Percentiles rank a stretch among this genome's conserved stretches.
These are phyloP conservation scores for Etheostoma nigrum DNA, from an alignment of 2,797 vertebrate genomes.

Conservation along the genomic window DNA sequence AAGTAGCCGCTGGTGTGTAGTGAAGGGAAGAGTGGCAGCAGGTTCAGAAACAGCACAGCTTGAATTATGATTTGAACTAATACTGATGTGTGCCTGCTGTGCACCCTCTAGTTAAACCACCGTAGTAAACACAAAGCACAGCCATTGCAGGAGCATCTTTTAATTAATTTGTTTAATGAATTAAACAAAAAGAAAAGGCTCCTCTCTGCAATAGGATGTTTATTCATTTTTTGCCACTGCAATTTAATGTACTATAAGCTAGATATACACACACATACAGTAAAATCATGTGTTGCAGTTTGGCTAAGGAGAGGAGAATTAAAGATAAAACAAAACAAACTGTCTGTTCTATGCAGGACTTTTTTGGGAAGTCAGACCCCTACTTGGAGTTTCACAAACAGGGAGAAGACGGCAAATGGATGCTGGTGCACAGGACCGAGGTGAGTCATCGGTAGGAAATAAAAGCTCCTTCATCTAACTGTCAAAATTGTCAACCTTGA, in stretches of 20 bases:
- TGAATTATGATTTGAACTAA: slow-evolving; percentile 34
- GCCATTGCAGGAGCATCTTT: slow-evolving; percentile 1
- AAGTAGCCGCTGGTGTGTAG: slow-evolving; percentile 3
- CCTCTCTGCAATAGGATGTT: background rate
- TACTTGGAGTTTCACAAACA: slow-evolving; percentile 98
- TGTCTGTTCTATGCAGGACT: slow-evolving; percentile 86
- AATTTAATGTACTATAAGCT: background rate
- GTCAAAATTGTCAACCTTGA: slow-evolving; percentile 39
- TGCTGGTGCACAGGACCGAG: slow-evolving; percentile 95
- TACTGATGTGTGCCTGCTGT: slow-evolving; percentile 33
- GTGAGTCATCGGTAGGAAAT: slow-evolving; percentile 62
- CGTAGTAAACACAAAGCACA: slow-evolving; percentile 10
- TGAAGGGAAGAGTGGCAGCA: slow-evolving; percentile 6
- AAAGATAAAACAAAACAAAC: background rate
- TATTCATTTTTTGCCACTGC: background rate
- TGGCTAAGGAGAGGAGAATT: background rate
- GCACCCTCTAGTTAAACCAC: slow-evolving; percentile 27
- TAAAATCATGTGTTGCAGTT: background rate
- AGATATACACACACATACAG: background rate
- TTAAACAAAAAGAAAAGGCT: background rate
- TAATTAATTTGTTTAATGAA: background rate
- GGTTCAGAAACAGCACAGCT: slow-evolving; percentile 26
- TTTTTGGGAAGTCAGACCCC: slow-evolving; percentile 98
- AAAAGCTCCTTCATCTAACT: slow-evolving; percentile 16
- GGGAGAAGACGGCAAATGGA: slow-evolving; percentile 96